Percentiles rank a stretch among this genome's conserved stretches.
These are phyloP conservation scores for Notarius lentiginosus DNA, from an alignment of 2,113 vertebrate species.

Conservation along the genomic window DNA sequence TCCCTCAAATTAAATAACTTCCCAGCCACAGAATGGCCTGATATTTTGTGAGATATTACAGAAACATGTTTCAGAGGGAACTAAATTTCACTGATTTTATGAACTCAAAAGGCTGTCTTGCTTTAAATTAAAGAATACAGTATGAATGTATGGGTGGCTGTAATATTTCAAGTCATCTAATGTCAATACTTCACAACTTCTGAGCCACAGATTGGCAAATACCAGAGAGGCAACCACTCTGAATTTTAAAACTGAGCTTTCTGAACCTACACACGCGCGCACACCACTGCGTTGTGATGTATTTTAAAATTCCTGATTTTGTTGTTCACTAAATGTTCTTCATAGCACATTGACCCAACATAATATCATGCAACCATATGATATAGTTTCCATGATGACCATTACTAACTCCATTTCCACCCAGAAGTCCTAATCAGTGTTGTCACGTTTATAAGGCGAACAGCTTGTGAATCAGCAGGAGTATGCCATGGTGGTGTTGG, in stretches of 20 bases:
- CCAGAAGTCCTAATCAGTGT: not conserved
- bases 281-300: not conserved
- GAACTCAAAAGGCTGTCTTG: too few species aligned
- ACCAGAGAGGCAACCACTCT: not conserved
- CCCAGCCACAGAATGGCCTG: too few species aligned
- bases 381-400: not conserved
- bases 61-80: too few species aligned
- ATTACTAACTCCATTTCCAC: not conserved
- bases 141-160: not conserved
- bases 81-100: too few species aligned
- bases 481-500: not conserved
- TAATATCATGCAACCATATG: not conserved
- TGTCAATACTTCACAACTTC: not conserved
- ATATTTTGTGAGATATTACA: too few species aligned
- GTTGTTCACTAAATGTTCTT: not conserved
- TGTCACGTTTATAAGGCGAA: not conserved
- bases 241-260: not conserved
- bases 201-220: not conserved
- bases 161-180: not conserved
- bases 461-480: conserved; percentile 9
- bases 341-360: not conserved
- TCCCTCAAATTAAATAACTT: too few species aligned
- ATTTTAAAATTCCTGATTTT: not conserved
- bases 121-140: not conserved
- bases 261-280: not conserved